Evolutionary conservation across 2,113 vertebrate genomes (phyloP).

Genomic region (Atrichornis clamosus): DNA sequence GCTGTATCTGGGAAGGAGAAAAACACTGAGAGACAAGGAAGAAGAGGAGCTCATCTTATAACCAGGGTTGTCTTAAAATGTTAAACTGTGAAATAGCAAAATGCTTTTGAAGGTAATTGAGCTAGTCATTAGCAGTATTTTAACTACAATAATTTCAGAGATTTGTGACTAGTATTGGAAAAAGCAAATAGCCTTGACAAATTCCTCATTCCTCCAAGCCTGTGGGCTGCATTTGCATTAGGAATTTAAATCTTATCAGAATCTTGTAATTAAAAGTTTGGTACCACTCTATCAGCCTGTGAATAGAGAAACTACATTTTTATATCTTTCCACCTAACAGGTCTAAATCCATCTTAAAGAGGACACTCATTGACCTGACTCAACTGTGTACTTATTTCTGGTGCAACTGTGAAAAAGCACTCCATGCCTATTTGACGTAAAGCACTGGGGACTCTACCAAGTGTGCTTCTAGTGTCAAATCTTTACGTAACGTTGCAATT

Average conservation of each 20-base stretch:
- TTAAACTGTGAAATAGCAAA: background rate
- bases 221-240: background rate
- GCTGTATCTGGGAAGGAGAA: background rate
- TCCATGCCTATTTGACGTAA: background rate
- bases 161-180: background rate
- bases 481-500: background rate
- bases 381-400: background rate
- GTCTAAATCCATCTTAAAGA: background rate
- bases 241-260: background rate
- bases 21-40: background rate
- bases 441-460: background rate
- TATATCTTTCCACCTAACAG: background rate
- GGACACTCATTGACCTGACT: background rate
- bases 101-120: background rate
- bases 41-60: background rate
- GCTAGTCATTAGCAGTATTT: conserved; percentile 2
- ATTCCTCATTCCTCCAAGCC: background rate
- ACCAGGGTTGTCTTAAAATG: background rate
- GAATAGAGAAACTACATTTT: background rate
- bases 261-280: background rate
- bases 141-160: background rate
- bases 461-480: background rate
- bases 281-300: background rate
- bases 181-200: background rate
- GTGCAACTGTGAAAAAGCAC: background rate